phyloP scores from a whole-genome alignment of 2,113 vertebrate genomes.

The Sturnira hondurensis region DNA sequence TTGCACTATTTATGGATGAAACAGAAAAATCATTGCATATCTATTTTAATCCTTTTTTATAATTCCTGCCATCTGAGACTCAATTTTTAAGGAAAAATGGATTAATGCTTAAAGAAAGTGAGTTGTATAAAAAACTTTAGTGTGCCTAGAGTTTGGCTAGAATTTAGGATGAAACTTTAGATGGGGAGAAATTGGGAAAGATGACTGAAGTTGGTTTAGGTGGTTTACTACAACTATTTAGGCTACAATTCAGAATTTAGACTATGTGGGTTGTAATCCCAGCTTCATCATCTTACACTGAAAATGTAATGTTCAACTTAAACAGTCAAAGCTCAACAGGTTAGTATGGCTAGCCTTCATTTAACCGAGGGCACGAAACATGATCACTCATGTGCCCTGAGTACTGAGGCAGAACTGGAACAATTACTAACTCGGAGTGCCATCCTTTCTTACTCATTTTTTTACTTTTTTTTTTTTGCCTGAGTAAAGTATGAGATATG shows the following conservation, averaged over 20 bases:
- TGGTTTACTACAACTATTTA: background rate
- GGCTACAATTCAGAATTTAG: background rate
- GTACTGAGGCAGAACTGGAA: background rate
- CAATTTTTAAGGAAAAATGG: background rate
- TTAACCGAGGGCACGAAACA: background rate
- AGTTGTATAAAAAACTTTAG: background rate
- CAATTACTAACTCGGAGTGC: background rate
- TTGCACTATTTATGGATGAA: background rate
- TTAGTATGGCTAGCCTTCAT: background rate
- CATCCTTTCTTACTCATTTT: background rate
- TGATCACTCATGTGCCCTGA: background rate
- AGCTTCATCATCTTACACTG: background rate
- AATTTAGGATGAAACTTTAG: background rate
- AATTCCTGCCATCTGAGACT: background rate
- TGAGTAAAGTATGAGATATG: background rate
- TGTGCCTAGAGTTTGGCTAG: background rate
- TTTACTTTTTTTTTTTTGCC: background rate
- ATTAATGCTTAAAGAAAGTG: background rate
- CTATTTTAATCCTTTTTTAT: background rate
- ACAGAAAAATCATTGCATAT: background rate
- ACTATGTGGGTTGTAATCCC: background rate
- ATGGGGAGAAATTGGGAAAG: background rate
- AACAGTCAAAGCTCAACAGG: background rate
- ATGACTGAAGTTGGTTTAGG: background rate
- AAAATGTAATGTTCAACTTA: background rate